These are phyloP conservation scores for Callyntrura sp. DNA, from an alignment of 2,888 invertebrate species.

Conservation along the genomic window DNA sequence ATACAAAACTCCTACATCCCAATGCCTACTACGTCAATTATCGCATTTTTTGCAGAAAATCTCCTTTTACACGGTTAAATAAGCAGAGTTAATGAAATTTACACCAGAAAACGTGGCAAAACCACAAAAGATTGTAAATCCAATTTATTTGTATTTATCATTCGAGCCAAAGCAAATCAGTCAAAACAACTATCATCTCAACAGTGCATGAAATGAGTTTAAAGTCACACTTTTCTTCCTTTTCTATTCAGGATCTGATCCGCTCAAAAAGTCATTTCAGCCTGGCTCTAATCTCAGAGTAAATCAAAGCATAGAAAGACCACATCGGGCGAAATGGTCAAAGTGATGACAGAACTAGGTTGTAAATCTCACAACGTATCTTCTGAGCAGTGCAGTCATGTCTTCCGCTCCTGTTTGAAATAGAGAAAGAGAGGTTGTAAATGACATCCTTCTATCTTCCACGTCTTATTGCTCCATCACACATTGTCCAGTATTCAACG, in stretches of 20 bases:
- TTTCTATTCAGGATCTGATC: slow-evolving; percentile 61
- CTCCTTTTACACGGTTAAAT: slow-evolving; percentile 7
- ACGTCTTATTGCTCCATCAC: not conserved
- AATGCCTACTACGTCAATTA: too few relatives aligned
- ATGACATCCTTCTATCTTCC: slow-evolving; percentile 45
- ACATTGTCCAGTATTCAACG: not conserved
- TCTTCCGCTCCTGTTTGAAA: not conserved
- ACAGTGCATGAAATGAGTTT: slow-evolving; percentile 66
- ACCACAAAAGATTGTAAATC: slow-evolving; percentile 61
- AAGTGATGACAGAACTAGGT: slow-evolving; percentile 81
- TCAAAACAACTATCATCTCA: slow-evolving; percentile 69
- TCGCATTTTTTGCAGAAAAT: slow-evolving; percentile 17
- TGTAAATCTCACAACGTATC: slow-evolving; percentile 76
- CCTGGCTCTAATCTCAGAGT: slow-evolving; percentile 50
- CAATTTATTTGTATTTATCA: slow-evolving; percentile 48
- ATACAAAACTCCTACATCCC: too few relatives aligned
- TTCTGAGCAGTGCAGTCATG: slow-evolving; percentile 10
- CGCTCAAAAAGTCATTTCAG: slow-evolving; percentile 70
- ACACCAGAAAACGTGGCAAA: slow-evolving; percentile 64
- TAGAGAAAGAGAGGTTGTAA: too few relatives aligned
- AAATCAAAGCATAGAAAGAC: slow-evolving; percentile 72
- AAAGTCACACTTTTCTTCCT: slow-evolving; percentile 35
- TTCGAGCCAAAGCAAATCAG: slow-evolving; percentile 64
- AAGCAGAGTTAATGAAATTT: slow-evolving; percentile 42
- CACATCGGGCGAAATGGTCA: slow-evolving; percentile 74